These are phyloP conservation scores for Scophthalmus maximus DNA, from an alignment of 2,113 vertebrate genomes.

Conservation along the genomic window DNA sequence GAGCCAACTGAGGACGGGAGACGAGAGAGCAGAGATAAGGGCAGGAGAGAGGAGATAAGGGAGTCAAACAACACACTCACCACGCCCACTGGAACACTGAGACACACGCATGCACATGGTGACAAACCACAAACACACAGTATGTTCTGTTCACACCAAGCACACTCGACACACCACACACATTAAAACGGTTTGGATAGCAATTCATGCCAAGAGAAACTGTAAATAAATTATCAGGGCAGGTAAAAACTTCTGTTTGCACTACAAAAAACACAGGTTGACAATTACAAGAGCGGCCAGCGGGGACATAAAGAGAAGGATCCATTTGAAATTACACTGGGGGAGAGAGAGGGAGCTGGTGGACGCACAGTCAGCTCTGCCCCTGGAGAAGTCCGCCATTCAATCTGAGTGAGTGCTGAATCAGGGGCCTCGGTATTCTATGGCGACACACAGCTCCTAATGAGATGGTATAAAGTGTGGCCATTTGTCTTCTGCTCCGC, in stretches of 20 bases:
- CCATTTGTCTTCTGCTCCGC: constrained; percentile 77
- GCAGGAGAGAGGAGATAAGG: constrained; percentile 65
- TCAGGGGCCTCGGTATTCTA: constrained; percentile 69
- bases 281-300: constrained; percentile 14
- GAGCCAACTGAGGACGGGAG: constrained; percentile 64
- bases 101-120: constrained; percentile 32
- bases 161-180: neutral
- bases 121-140: constrained; percentile 38
- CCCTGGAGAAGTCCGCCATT: constrained; percentile 51
- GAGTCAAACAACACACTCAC: constrained; percentile 67
- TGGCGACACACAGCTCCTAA: constrained; percentile 67
- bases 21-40: constrained; percentile 67
- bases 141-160: constrained; percentile 13
- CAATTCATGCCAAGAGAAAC: neutral
- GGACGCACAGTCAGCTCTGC: constrained; percentile 35
- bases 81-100: constrained; percentile 68
- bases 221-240: neutral
- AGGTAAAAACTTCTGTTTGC: constrained; percentile 12
- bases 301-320: neutral
- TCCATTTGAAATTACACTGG: neutral
- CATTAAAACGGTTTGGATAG: constrained; percentile 10
- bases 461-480: constrained; percentile 63
- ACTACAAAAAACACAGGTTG: constrained; percentile 18
- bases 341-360: constrained; percentile 8
- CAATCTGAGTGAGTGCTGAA: constrained; percentile 76